phyloP scores from a whole-genome alignment of 1,140 invertebrate species.

The Paramacrobiotus metropolitanus region DNA sequence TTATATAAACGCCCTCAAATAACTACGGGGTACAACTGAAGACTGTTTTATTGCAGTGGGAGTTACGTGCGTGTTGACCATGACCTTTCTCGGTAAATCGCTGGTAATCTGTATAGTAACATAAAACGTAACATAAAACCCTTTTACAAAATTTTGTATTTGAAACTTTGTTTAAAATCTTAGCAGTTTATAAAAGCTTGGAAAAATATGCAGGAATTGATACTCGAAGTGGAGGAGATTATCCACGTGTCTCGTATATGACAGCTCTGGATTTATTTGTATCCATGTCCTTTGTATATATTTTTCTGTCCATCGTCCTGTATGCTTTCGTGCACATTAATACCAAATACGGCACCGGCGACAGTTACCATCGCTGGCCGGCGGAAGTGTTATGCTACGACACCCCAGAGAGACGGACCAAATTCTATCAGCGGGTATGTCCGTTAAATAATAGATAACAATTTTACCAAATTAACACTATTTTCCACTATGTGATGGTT shows the following conservation, averaged over 20 bases:
- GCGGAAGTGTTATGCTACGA: neutral
- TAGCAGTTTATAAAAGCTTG: too few relatives aligned
- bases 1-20: too few relatives aligned
- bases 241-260: slow-evolving; percentile 43
- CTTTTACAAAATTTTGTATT: too few relatives aligned
- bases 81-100: slow-evolving; percentile 48
- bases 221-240: slow-evolving; percentile 30
- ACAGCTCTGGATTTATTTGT: slow-evolving; percentile 79
- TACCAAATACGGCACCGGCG: slow-evolving; percentile 34
- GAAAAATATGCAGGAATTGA: slow-evolving; percentile 26
- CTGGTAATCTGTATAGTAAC: neutral
- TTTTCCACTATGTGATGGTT: too few relatives aligned
- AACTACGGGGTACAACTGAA: too few relatives aligned
- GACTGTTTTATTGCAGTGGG: slow-evolving; percentile 28
- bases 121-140: too few relatives aligned
- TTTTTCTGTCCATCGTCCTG: slow-evolving; percentile 68
- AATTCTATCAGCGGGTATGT: slow-evolving; percentile 1
- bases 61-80: slow-evolving; percentile 60
- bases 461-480: neutral
- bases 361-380: slow-evolving; percentile 6
- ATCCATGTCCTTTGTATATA: slow-evolving; percentile 74
- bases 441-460: neutral
- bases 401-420: neutral
- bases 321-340: slow-evolving; percentile 86
- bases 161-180: too few relatives aligned